A percentile compares a stretch with the other conserved stretches of the same genome.
These are phyloP conservation scores for Ruditapes philippinarum DNA, from an alignment of 1,140 invertebrate species.

Conservation along the genomic window DNA sequence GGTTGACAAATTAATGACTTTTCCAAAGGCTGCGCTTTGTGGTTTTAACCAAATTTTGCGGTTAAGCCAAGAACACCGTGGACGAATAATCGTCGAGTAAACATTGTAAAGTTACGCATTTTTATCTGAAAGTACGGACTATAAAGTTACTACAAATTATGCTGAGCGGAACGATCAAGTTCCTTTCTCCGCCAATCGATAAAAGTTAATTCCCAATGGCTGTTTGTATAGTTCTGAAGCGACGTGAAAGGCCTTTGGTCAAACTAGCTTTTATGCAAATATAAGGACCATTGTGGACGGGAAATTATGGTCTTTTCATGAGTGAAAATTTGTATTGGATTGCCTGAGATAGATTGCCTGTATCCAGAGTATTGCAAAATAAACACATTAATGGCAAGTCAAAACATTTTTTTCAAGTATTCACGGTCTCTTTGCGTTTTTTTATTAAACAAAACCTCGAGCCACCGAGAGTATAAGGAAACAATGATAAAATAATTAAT, in stretches of 20 bases:
- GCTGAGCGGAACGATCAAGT: neutral
- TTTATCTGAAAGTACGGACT: neutral
- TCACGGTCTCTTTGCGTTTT: no score
- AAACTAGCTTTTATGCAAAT: slow-evolving; percentile 32
- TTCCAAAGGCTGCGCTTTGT: neutral
- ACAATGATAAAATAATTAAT: no score
- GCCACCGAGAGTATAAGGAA: no score
- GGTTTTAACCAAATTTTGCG: slow-evolving; percentile 25
- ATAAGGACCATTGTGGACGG: neutral
- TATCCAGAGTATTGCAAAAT: neutral
- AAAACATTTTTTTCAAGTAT: no score
- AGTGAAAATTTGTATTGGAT: neutral
- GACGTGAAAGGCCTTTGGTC: slow-evolving; percentile 9
- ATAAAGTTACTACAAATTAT: slow-evolving; percentile 39
- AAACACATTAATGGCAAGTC: neutral
- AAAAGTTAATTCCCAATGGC: slow-evolving; percentile 12
- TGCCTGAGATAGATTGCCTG: neutral
- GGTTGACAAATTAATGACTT: no score
- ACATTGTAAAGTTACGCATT: slow-evolving; percentile 7
- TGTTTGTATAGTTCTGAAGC: neutral
- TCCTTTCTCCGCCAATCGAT: slow-evolving; percentile 25
- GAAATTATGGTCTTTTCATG: slow-evolving; percentile 29
- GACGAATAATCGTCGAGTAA: neutral
- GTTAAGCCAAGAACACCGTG: neutral
- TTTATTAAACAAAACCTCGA: no score